Percentiles rank a stretch among this genome's conserved stretches.
These are phyloP conservation scores for Thrips palmi DNA, from an alignment of 1,140 invertebrate genomes.

Conservation along the genomic window DNA sequence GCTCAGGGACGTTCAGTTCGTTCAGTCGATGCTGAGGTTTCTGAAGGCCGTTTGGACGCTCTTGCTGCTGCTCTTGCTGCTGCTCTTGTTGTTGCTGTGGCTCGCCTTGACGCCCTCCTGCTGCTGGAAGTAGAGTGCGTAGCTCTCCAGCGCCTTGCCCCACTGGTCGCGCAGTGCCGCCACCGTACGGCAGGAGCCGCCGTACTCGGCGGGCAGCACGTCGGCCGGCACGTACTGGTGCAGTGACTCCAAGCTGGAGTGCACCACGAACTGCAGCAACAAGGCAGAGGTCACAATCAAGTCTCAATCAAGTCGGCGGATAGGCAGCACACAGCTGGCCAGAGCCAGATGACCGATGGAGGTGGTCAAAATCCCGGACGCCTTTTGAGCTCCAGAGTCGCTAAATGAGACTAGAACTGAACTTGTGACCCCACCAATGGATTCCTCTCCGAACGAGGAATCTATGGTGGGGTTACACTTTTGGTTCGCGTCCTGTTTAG, in stretches of 20 bases:
- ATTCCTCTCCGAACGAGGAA: slow-evolving; percentile 4
- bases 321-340: too few relatives aligned
- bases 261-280: slow-evolving; percentile 20
- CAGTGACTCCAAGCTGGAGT: slow-evolving; percentile 15
- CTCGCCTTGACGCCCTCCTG: slow-evolving; percentile 49
- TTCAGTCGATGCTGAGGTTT: too few relatives aligned
- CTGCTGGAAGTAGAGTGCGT: slow-evolving; percentile 48
- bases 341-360: too few relatives aligned
- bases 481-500: too few relatives aligned
- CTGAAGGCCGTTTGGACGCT: too few relatives aligned
- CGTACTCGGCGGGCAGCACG: slow-evolving; percentile 18
- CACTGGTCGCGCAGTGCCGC: slow-evolving; percentile 26
- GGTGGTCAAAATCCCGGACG: too few relatives aligned
- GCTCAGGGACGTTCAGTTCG: too few relatives aligned
- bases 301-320: too few relatives aligned
- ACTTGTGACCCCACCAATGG: background rate
- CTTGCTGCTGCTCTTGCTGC: too few relatives aligned
- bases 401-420: background rate
- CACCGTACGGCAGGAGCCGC: slow-evolving; percentile 16
- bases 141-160: slow-evolving; percentile 48
- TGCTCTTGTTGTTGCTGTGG: too few relatives aligned
- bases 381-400: background rate
- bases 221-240: slow-evolving; percentile 16
- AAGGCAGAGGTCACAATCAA: background rate
- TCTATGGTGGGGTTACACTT: slow-evolving; percentile 3